Percentiles rank a stretch among this genome's conserved stretches.
Evolutionary conservation across 2,797 vertebrate species (phyloP).

Genomic region (Centropyge bicolor): DNA sequence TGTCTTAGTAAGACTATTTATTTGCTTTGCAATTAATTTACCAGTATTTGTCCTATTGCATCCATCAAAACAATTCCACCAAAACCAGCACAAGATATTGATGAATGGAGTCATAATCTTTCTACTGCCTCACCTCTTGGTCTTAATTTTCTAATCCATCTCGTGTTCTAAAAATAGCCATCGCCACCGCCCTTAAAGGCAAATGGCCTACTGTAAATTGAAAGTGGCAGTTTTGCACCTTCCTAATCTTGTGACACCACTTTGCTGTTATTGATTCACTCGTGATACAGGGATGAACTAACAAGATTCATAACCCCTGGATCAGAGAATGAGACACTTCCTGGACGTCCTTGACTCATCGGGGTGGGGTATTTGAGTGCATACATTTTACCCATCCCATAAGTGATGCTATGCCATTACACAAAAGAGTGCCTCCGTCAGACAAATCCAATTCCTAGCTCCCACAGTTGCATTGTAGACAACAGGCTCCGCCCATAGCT

Average conservation of each 20-base stretch:
- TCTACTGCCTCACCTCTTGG: slow-evolving; percentile 35
- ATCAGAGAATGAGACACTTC: slow-evolving; percentile 56
- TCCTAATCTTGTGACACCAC: slow-evolving; percentile 53
- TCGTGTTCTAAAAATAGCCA: slow-evolving; percentile 61
- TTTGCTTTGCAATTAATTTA: slow-evolving; percentile 38
- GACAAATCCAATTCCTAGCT: slow-evolving; percentile 30
- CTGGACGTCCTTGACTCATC: slow-evolving; percentile 75
- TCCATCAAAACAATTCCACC: slow-evolving; percentile 32
- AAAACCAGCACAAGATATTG: slow-evolving; percentile 1
- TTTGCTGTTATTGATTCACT: slow-evolving; percentile 68
- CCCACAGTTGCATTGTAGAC: slow-evolving; percentile 47
- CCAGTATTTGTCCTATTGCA: slow-evolving; percentile 1
- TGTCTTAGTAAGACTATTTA: slow-evolving; percentile 28
- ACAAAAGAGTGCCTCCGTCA: slow-evolving; percentile 21
- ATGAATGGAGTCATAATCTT: slow-evolving; percentile 2
- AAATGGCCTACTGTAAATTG: slow-evolving; percentile 39
- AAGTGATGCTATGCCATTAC: slow-evolving; percentile 42
- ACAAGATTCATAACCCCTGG: slow-evolving; percentile 65
- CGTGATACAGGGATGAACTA: slow-evolving; percentile 50
- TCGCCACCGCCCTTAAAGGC: slow-evolving; percentile 32
- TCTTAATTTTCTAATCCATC: slow-evolving; percentile 48
- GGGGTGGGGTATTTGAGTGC: not conserved
- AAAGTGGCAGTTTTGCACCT: slow-evolving; percentile 60
- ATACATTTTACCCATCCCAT: slow-evolving; percentile 1
- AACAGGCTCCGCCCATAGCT: slow-evolving; percentile 57